A percentile compares a stretch with the other conserved stretches of the same genome.
These are phyloP conservation scores for Acrossocheilus fasciatus DNA, from an alignment of 2,797 vertebrate genomes.

Conservation along the genomic window DNA sequence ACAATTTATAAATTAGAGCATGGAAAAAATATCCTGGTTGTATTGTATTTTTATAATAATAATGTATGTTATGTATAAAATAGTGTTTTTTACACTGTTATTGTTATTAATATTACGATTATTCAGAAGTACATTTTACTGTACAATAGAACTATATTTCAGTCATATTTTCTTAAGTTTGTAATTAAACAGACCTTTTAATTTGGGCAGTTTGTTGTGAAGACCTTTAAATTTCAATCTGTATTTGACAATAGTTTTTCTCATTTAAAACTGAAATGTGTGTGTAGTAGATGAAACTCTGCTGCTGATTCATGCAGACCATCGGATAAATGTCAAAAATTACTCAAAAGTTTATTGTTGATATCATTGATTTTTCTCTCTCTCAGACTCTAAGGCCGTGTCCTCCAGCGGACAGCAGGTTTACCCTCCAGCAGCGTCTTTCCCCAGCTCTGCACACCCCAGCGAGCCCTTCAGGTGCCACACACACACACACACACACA, in stretches of 20 bases:
- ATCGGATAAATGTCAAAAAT: background rate
- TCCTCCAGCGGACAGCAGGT: conserved; percentile 83
- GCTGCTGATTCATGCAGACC: background rate
- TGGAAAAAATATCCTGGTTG: background rate
- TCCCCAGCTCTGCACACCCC: conserved; percentile 76
- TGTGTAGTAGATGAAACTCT: background rate
- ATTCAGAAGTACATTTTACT: background rate
- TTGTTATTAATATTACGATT: no score
- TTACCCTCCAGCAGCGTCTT: conserved; percentile 84
- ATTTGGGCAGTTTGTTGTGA: background rate
- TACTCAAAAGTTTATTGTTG: background rate
- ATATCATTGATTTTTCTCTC: background rate
- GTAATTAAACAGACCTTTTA: background rate
- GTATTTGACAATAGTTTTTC: background rate
- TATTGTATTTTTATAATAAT: background rate
- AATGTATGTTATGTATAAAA: no score
- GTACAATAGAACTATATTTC: no score
- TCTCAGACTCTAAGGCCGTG: conserved; percentile 85
- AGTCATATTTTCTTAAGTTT: no score
- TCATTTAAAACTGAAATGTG: background rate
- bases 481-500: no score
- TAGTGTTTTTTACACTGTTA: no score
- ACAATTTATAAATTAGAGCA: background rate
- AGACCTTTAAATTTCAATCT: background rate
- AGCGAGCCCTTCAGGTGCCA: conserved; percentile 88